Evolutionary conservation across 2,888 invertebrate genomes (phyloP).

Genomic region (Mythimna vitellina): DNA sequence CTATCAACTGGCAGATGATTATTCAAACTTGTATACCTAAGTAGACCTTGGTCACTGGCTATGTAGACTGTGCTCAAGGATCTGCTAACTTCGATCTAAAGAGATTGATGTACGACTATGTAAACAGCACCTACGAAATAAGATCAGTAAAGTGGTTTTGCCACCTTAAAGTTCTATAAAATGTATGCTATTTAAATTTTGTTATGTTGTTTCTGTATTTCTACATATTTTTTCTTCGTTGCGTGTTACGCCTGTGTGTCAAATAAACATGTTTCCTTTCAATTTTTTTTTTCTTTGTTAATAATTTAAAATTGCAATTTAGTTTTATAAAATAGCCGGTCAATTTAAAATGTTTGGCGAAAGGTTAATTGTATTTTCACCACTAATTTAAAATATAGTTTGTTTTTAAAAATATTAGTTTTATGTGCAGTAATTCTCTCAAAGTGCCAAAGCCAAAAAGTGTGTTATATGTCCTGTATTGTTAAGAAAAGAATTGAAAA

Average conservation of each 20-base stretch:
- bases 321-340: background rate
- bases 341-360: background rate
- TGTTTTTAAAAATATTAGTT: background rate
- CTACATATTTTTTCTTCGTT: no score
- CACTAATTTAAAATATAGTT: no score
- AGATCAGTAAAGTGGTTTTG: background rate
- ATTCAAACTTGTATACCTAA: slow-evolving; percentile 11
- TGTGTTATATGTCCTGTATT: background rate
- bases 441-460: background rate
- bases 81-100: background rate
- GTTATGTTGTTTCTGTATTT: no score
- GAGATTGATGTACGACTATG: background rate
- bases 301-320: background rate
- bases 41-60: background rate
- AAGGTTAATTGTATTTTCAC: background rate
- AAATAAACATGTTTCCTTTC: no score
- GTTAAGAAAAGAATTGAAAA: background rate
- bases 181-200: no score
- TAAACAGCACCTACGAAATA: background rate
- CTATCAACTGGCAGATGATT: slow-evolving; percentile 29
- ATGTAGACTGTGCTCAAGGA: background rate
- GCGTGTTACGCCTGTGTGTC: no score
- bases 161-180: background rate
- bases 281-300: no score
- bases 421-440: background rate